These are phyloP conservation scores for Porites rus DNA, from an alignment of 92 coral and sea anemone species.

Conservation along the genomic window DNA sequence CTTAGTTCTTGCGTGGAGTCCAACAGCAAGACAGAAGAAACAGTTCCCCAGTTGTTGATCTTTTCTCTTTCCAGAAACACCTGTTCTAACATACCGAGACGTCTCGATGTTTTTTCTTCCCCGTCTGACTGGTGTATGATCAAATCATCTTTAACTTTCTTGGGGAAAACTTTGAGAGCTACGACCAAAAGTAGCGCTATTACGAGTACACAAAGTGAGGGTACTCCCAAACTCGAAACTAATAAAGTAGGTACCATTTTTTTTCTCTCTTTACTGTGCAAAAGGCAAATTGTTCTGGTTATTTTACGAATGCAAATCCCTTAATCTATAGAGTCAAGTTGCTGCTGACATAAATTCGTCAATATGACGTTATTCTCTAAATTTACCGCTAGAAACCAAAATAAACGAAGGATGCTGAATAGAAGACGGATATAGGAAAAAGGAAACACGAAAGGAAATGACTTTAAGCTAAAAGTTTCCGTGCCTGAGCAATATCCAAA, in stretches of 20 bases:
- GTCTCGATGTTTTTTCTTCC: constrained; percentile 22
- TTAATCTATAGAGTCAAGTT: too few species aligned
- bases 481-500: too few species aligned
- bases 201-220: not conserved
- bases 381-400: too few species aligned
- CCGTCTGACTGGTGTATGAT: not conserved
- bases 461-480: too few species aligned
- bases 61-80: constrained; percentile 48
- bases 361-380: too few species aligned
- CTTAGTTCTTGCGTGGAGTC: constrained; percentile 35
- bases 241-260: not conserved
- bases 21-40: constrained; percentile 38
- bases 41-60: constrained; percentile 43
- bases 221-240: not conserved
- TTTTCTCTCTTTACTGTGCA: not conserved
- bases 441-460: too few species aligned
- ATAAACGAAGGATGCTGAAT: too few species aligned
- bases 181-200: constrained; percentile 4
- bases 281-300: too few species aligned
- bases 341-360: too few species aligned
- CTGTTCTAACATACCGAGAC: constrained; percentile 20
- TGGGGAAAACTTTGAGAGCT: not conserved
- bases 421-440: too few species aligned
- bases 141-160: not conserved
- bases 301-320: too few species aligned